Base-by-base conservation (phyloP, 2,797 vertebrate species). In the Melanogrammus aeglefinus region DNA sequence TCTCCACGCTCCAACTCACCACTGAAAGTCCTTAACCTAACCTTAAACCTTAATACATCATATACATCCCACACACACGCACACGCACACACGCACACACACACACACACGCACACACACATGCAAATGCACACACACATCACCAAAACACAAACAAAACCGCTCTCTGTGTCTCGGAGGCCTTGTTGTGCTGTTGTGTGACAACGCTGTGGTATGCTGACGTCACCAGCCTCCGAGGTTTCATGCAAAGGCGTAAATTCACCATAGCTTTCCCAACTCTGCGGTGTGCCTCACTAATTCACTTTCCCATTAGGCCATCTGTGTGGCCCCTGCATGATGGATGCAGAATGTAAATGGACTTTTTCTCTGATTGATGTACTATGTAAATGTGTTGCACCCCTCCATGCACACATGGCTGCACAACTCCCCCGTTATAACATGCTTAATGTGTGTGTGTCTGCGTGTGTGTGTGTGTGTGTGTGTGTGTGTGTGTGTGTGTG, bases 301-400 rank as follows among this genome's bases (percentile, higher is more conserved):
- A 92, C 85, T 91, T 89, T 80, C 83, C 85, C 85, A 89, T 86
- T 89, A 87, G 85, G 86, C 86, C 88, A 89, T 92, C 86, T 91
- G 87, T 88, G 90, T 88, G 86, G 85, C 84, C 88, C 91, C 87
- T 81, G 80, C 80, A 47, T 92, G 90, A 92, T 90, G 88, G 88
- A 92, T 92, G 88, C 76, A 88, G 88, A 86, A 89, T 91, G 89
- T 87, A 91, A 92, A 92, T 91, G 72, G 84, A 85, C 87, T 85
- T 79, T 79, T 74, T 33, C 38, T 21, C 76, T 91, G 90, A 92
- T 88, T 87, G 87, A 91, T 92, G 89, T 84, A 80, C 89, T 89
- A 92, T 93, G 91, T 83, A 92, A 92, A 93, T 91, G 86, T 77
- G 75, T 80, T 88, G 83, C 73, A 73, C 82, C 18, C 29, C 82